Conservation (phyloP, 2,113 vertebrate genomes). For the Otis tarda region DNA sequence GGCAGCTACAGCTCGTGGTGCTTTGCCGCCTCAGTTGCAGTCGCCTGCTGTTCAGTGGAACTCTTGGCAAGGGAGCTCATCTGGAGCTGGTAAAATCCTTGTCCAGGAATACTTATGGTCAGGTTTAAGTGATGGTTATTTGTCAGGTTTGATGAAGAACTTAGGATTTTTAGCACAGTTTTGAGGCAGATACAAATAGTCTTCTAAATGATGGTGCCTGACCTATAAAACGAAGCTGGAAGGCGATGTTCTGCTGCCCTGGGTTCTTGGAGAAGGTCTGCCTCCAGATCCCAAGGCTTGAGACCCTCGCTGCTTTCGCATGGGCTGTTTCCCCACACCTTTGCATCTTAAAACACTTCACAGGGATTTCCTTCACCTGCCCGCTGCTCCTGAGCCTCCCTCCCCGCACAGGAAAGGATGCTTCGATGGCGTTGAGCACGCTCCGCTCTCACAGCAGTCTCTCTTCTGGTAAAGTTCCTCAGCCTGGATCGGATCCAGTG, state of each 20-base stretch:
- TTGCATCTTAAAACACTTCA: background rate
- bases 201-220: fast-evolving
- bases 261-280: background rate
- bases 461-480: background rate
- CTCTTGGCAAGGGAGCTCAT: background rate
- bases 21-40: no score
- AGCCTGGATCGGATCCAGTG: no score
- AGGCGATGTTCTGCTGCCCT: fast-evolving
- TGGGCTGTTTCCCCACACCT: background rate
- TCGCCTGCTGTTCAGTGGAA: fast-evolving
- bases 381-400: background rate
- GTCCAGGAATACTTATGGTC: background rate
- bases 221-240: background rate
- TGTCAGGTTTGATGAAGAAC: background rate
- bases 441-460: background rate
- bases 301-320: fast-evolving
- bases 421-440: fast-evolving
- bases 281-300: background rate
- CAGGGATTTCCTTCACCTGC: background rate
- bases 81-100: background rate
- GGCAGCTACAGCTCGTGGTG: fast-evolving
- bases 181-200: fast-evolving
- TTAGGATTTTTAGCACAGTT: background rate
- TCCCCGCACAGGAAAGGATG: fast-evolving
- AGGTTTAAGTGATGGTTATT: background rate